Evolutionary conservation across 2,797 vertebrate genomes (phyloP).

Genomic region (Phoebastria nigripes): DNA sequence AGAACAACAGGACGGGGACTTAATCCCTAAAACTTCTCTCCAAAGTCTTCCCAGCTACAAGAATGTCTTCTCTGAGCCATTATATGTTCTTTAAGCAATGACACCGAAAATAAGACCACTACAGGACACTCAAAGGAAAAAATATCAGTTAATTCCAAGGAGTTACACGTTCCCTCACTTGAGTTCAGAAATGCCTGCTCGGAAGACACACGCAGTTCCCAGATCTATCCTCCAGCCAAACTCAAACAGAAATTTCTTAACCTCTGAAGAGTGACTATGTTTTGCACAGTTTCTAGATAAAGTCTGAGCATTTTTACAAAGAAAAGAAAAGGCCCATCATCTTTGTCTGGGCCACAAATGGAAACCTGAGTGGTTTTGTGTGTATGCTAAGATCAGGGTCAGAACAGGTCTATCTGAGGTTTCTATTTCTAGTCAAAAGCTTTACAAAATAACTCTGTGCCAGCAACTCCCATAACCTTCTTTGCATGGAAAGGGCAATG

Average conservation of each 20-base stretch:
- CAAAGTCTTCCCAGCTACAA: background rate
- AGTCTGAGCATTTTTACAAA: background rate
- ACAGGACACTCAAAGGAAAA: background rate
- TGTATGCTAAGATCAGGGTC: background rate
- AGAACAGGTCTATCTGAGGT: background rate
- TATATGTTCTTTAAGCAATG: background rate
- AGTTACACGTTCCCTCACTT: rapidly evolving
- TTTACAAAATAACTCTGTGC: background rate
- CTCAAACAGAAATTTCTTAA: background rate
- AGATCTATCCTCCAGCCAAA: background rate
- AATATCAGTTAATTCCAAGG: background rate
- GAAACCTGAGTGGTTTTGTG: background rate
- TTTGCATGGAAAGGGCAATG: background rate
- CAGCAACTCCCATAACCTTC: background rate
- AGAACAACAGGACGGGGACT: background rate
- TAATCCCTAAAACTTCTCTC: background rate
- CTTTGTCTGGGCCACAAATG: background rate
- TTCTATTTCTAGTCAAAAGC: slow-evolving; percentile 46
- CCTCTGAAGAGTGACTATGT: background rate
- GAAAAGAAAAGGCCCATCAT: background rate
- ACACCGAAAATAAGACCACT: background rate
- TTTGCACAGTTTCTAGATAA: background rate
- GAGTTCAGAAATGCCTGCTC: background rate
- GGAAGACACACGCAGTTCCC: background rate
- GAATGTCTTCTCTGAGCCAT: background rate